Base-by-base conservation (phyloP, 2,797 vertebrate genomes). In the Enteromius viviparus region DNA sequence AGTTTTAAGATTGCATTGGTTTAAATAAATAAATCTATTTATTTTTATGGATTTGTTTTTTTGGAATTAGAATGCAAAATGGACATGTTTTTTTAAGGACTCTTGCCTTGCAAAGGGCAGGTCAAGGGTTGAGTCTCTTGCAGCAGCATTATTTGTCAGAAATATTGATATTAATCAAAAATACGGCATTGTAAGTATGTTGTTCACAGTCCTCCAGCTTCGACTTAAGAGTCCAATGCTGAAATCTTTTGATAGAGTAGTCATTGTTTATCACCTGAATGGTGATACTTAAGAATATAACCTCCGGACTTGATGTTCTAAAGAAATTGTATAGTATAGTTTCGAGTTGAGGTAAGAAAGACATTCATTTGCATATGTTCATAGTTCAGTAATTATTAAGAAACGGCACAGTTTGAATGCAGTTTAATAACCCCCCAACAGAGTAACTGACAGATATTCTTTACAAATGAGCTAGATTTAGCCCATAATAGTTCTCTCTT, bases 381-480 rank as follows among this genome's bases (percentile, higher is more conserved):
- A 75, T 55, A 40, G 11, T 23, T 23, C 21, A 58, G n/a, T 23
- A 17, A 26, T 58, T 75, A 40, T 76, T 76, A 76, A 40, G 21
- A 76, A 76, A 42, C 1, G 34, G 7, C 74, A 58, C 12, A 40
- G 51, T 53, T 75, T 37, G 21, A 58, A 76, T 76, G 12, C 72
- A 76, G 23, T 17, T n/a, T 40, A 76, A 58, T 76, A 58, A 17
- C 32, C 53, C 11, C 55, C 21, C 53, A 58, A 55, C 53, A 58
- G 51, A 40, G 34, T 76, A 40, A 58, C 21, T 40, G 32, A 58
- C 12, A 76, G 14, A 17, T 76, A 23, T 40, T 76, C 34, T 40
- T 58, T 76, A 58, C 21, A 58, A 76, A 76, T 58, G 21, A 21
- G 6, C 3, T 37, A 17, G n/a, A 76, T 76, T 60, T 76, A 76